Evolutionary conservation across 2,888 invertebrate genomes (phyloP).

Genomic region (Phytoseiulus persimilis): DNA sequence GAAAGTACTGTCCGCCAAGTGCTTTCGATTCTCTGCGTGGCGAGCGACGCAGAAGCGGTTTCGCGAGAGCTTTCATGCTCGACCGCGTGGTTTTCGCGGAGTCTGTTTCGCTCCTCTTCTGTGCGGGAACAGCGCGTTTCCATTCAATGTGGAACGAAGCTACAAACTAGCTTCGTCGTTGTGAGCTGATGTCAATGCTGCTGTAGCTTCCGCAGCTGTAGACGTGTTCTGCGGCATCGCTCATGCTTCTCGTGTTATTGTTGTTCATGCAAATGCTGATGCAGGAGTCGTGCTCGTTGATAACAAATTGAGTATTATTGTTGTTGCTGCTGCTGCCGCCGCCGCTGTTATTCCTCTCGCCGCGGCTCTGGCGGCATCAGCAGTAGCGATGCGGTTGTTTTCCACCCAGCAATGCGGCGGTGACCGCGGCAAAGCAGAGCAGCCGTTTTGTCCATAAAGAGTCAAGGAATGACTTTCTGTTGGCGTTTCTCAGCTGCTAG

Average conservation of each 20-base stretch:
- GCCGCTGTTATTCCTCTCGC: background rate
- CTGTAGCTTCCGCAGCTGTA: background rate
- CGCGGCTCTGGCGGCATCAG: background rate
- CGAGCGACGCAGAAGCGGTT: no score
- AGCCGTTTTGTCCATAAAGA: background rate
- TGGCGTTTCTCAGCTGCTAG: background rate
- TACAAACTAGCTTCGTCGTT: background rate
- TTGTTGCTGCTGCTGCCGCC: background rate
- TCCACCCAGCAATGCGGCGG: background rate
- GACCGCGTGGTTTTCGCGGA: no score
- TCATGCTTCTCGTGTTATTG: background rate
- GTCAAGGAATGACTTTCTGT: background rate
- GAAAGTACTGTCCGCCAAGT: no score
- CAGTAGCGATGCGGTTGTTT: background rate
- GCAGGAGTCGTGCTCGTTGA: background rate
- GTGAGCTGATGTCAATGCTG: background rate
- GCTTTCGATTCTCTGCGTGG: no score
- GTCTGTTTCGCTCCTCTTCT: no score
- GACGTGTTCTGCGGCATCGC: background rate
- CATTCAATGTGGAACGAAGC: background rate
- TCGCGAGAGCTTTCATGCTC: no score
- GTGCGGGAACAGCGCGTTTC: no score
- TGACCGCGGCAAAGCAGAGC: background rate
- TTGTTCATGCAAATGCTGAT: background rate
- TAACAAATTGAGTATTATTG: background rate